These are phyloP conservation scores for Anhinga rufa DNA, from an alignment of 2,113 vertebrate species.

Conservation along the genomic window DNA sequence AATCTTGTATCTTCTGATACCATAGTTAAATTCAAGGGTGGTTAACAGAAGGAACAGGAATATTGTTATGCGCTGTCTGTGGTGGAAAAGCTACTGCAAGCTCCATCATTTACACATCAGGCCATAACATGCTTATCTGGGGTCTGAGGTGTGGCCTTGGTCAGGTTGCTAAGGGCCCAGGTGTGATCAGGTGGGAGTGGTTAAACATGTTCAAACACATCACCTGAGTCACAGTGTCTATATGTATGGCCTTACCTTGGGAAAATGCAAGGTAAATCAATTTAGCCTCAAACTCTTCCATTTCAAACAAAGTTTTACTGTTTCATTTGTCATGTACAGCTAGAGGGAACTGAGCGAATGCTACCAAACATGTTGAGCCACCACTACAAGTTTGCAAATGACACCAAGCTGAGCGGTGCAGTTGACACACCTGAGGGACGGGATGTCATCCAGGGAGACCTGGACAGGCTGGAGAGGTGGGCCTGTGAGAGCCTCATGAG, in stretches of 20 bases:
- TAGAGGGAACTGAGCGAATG: not conserved
- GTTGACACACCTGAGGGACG: no score
- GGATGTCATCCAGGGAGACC: no score
- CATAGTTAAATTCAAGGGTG: not conserved
- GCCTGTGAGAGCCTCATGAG: no score
- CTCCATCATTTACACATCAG: not conserved
- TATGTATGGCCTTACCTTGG: not conserved
- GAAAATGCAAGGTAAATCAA: not conserved
- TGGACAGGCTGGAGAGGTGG: no score
- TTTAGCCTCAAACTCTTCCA: not conserved
- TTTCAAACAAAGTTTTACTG: not conserved
- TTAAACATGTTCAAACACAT: rapidly evolving
- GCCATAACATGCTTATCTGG: not conserved
- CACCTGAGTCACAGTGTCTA: not conserved
- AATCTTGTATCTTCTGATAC: not conserved
- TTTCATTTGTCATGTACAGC: not conserved
- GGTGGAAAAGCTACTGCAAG: not conserved
- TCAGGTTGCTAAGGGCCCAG: not conserved
- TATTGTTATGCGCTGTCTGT: no score
- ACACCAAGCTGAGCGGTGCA: no score
- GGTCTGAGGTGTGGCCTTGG: rapidly evolving
- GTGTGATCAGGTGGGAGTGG: not conserved
- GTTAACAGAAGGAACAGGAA: not conserved
- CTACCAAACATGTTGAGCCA: not conserved
- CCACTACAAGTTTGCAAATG: not conserved